These are phyloP conservation scores for Thera britannica DNA, from an alignment of 2,888 invertebrate species.

Conservation along the genomic window DNA sequence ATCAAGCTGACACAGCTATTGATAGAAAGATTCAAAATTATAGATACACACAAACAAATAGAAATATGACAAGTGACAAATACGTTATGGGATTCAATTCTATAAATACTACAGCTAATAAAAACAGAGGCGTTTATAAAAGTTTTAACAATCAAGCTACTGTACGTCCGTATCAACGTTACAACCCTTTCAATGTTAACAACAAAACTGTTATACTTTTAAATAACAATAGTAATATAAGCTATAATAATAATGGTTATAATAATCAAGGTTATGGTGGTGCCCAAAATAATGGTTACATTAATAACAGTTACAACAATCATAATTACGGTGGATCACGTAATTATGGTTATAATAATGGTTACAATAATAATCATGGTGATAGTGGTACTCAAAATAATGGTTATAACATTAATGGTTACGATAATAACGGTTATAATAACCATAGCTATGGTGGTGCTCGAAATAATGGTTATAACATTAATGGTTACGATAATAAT, in stretches of 20 bases:
- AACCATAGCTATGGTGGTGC: constrained; percentile 5
- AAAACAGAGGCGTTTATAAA: background rate
- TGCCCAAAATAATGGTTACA: background rate
- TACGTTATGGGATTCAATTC: too few species aligned
- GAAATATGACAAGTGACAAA: too few species aligned
- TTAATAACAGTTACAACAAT: constrained; percentile 11
- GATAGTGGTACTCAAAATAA: too few species aligned
- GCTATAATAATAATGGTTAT: background rate
- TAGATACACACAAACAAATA: too few species aligned
- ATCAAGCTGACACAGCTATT: too few species aligned
- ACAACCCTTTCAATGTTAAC: background rate
- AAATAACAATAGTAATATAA: background rate
- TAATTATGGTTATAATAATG: background rate
- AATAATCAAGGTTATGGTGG: constrained; percentile 9
- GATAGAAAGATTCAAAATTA: too few species aligned
- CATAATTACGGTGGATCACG: too few species aligned
- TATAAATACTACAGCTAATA: too few species aligned
- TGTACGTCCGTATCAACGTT: too few species aligned
- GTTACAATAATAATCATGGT: background rate
- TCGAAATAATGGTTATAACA: background rate
- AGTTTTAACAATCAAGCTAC: too few species aligned
- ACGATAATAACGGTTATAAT: background rate
- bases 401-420: background rate
- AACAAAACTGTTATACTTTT: background rate
- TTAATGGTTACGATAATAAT: too few species aligned